A percentile compares a stretch with the other conserved stretches of the same genome.
phyloP scores from a whole-genome alignment of 2,888 invertebrate species.

The Epirrhoe tristata region DNA sequence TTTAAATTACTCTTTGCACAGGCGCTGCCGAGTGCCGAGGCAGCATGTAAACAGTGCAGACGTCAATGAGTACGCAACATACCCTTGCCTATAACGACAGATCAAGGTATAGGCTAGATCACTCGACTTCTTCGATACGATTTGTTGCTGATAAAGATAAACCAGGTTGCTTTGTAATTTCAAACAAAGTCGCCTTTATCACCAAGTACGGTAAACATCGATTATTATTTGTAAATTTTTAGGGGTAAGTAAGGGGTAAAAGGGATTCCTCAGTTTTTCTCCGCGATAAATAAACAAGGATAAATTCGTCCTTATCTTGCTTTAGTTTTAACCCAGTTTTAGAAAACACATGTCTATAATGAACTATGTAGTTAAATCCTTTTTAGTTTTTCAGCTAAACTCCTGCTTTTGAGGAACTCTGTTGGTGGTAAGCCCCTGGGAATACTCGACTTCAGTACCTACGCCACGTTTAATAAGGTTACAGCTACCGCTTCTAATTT shows the following conservation, averaged over 20 bases:
- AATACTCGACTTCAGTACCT: background rate
- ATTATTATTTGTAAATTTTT: too few relatives aligned
- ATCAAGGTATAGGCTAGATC: conserved; percentile 5
- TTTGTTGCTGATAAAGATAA: too few relatives aligned
- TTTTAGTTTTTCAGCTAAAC: background rate
- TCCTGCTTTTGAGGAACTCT: background rate
- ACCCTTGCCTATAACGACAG: conserved; percentile 17
- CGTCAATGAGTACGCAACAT: conserved; percentile 37
- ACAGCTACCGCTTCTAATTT: conserved; percentile 8
- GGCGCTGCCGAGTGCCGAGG: conserved; percentile 72
- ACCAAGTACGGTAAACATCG: too few relatives aligned
- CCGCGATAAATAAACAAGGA: too few relatives aligned
- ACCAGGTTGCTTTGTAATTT: too few relatives aligned
- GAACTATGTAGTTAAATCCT: background rate
- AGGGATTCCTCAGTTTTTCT: too few relatives aligned
- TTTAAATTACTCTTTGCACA: conserved; percentile 80
- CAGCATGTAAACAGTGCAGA: conserved; percentile 65
- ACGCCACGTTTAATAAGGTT: conserved; percentile 8
- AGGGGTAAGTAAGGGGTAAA: too few relatives aligned
- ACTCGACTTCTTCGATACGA: background rate
- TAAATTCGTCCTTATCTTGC: too few relatives aligned
- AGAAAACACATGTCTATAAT: too few relatives aligned
- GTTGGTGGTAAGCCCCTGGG: background rate
- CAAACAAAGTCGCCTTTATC: too few relatives aligned
- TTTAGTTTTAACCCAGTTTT: too few relatives aligned